A percentile compares a stretch with the other conserved stretches of the same genome.
Evolutionary conservation across 2,888 invertebrate species (phyloP).

Genomic region (Agriopis aurantiaria): DNA sequence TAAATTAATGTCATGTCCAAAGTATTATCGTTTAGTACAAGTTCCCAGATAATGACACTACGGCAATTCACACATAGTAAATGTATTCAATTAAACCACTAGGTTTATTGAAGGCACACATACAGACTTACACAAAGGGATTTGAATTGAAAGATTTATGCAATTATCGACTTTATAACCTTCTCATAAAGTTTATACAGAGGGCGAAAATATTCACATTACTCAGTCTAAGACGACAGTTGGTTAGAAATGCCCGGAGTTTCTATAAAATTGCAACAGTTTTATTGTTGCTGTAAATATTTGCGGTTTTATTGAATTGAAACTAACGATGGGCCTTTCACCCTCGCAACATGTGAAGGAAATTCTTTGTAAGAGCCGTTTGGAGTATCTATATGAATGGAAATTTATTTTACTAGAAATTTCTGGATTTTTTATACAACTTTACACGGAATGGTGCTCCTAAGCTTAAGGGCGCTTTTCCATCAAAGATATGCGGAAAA

Average conservation of each 20-base stretch:
- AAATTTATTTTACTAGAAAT: background rate
- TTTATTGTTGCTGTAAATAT: slow-evolving; percentile 57
- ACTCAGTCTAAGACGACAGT: slow-evolving; percentile 45
- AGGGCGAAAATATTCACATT: slow-evolving; percentile 44
- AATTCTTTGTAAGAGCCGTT: slow-evolving; percentile 25
- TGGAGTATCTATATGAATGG: background rate
- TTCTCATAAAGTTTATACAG: slow-evolving; percentile 40
- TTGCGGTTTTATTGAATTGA: slow-evolving; percentile 54
- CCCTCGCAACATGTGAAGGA: slow-evolving; percentile 27
- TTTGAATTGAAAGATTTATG: slow-evolving; percentile 38
- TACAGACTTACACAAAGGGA: slow-evolving; percentile 42
- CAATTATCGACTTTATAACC: slow-evolving; percentile 41
- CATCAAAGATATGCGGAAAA: too few relatives aligned
- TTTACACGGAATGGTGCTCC: too few relatives aligned
- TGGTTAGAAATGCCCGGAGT: slow-evolving; percentile 40
- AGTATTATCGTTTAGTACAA: slow-evolving; percentile 45
- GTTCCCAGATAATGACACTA: slow-evolving; percentile 52
- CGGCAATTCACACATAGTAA: slow-evolving; percentile 68
- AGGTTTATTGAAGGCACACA: slow-evolving; percentile 53
- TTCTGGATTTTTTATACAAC: too few relatives aligned
- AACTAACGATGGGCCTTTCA: slow-evolving; percentile 35
- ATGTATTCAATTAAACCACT: slow-evolving; percentile 63
- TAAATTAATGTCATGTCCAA: slow-evolving; percentile 49
- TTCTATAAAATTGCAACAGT: slow-evolving; percentile 55
- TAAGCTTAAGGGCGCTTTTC: too few relatives aligned